phyloP scores from a whole-genome alignment of 2,797 vertebrate species.

The Pangasius krempfi region DNA sequence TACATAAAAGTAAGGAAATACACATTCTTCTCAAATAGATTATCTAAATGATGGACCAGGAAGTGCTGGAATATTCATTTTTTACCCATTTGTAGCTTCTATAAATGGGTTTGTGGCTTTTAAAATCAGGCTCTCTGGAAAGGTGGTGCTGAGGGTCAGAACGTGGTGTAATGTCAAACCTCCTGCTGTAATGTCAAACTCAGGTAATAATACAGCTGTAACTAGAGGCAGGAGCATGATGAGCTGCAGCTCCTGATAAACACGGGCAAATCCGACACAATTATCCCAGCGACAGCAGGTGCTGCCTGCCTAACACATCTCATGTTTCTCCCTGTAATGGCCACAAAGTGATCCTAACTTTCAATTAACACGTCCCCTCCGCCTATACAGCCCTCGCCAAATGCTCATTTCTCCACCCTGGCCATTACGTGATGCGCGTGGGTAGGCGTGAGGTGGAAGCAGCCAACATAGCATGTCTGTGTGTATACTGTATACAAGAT shows the following conservation, averaged over 20 bases:
- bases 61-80: neutral
- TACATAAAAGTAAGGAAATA: slow-evolving; percentile 12
- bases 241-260: slow-evolving; percentile 77
- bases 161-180: slow-evolving; percentile 78
- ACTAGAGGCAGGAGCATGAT: slow-evolving; percentile 76
- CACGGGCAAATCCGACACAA: slow-evolving; percentile 80
- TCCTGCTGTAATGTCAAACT: slow-evolving; percentile 79
- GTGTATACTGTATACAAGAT: slow-evolving; percentile 31
- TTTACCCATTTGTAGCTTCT: slow-evolving; percentile 13
- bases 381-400: slow-evolving; percentile 66
- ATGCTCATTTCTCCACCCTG: slow-evolving; percentile 67
- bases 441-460: slow-evolving; percentile 58
- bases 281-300: slow-evolving; percentile 87
- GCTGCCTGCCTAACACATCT: slow-evolving; percentile 84
- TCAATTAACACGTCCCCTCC: slow-evolving; percentile 84
- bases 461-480: slow-evolving; percentile 31
- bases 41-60: neutral
- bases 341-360: slow-evolving; percentile 90
- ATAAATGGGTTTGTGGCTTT: slow-evolving; percentile 59
- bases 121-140: slow-evolving; percentile 65
- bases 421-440: slow-evolving; percentile 75
- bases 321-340: slow-evolving; percentile 87
- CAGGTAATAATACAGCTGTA: slow-evolving; percentile 73
- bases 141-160: slow-evolving; percentile 65
- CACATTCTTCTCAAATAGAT: slow-evolving; percentile 6